Conservation (phyloP, 2,113 vertebrate genomes). For the Recurvirostra avosetta region DNA sequence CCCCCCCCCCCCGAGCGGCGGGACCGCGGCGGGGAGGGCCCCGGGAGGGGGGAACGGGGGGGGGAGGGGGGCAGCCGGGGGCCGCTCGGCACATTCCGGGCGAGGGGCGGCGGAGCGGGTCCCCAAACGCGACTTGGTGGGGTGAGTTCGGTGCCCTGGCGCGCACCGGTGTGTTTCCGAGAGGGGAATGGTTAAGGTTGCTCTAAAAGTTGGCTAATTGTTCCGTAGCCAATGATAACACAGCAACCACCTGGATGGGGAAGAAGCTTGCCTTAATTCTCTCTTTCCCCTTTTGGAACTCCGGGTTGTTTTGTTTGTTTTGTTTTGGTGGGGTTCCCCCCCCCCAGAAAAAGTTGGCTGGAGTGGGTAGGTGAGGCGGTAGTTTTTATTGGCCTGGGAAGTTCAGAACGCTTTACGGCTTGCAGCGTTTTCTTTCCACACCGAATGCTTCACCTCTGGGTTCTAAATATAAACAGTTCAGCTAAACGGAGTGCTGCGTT, state of each 20-base stretch:
- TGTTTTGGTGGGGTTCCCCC: background rate
- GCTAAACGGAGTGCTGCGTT: background rate
- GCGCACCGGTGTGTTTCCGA: rapidly evolving
- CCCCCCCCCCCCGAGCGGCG: background rate
- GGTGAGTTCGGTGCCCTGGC: background rate
- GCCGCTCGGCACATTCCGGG: too few species aligned
- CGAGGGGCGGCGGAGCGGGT: rapidly evolving
- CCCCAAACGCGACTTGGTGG: too few species aligned
- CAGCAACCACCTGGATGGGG: background rate
- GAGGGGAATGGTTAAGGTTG: background rate
- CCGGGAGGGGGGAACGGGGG: too few species aligned
- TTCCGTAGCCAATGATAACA: background rate
- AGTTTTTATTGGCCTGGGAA: background rate
- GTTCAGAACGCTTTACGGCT: background rate
- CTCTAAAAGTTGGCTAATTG: background rate
- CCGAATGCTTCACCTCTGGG: background rate
- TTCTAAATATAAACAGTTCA: background rate
- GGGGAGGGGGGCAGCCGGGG: too few species aligned
- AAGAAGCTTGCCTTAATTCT: background rate
- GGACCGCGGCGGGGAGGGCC: too few species aligned
- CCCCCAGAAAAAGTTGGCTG: background rate
- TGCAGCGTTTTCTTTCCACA: background rate
- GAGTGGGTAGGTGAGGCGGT: background rate
- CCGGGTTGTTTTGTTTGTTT: background rate
- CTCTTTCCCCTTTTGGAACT: background rate